Evolutionary conservation across 2,113 vertebrate genomes (phyloP).

Genomic region (Malurus alboscapulatus): DNA sequence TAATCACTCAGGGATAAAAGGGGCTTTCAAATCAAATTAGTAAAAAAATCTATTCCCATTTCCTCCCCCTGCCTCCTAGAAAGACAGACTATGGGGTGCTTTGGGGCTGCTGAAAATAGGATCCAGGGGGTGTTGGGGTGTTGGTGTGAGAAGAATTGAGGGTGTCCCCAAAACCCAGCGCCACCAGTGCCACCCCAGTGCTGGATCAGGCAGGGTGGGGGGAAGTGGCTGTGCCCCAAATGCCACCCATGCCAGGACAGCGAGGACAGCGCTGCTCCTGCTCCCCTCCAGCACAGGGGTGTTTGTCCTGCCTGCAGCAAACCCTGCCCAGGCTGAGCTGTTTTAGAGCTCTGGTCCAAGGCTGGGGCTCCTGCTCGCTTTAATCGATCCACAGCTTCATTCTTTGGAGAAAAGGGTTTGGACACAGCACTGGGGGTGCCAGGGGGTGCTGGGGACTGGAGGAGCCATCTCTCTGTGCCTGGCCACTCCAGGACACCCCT

Average conservation of each 20-base stretch:
- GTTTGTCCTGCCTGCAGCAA: not conserved
- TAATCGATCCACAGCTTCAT: rapidly evolving
- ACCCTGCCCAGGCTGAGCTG: not conserved
- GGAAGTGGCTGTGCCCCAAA: not conserved
- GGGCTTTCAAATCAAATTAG: not conserved
- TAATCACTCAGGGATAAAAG: not conserved
- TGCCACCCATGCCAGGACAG: not conserved
- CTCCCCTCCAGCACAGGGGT: not conserved
- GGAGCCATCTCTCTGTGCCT: not conserved
- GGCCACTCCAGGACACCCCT: not conserved
- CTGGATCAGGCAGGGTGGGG: not conserved
- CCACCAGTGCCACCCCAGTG: not conserved
- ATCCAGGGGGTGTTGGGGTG: not conserved
- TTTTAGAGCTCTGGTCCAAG: rapidly evolving
- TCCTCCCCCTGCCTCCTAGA: not conserved
- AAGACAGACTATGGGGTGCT: not conserved
- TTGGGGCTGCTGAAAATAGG: not conserved
- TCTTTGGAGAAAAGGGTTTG: not conserved
- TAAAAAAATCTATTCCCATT: not conserved
- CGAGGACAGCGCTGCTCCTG: not conserved
- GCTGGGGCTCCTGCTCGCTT: not conserved
- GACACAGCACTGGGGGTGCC: not conserved
- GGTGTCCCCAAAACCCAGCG: not conserved
- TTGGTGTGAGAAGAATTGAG: not conserved
- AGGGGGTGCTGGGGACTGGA: not conserved